These are phyloP conservation scores for Scolanthus callimorphus DNA, from an alignment of 92 coral and sea anemone species.

Conservation along the genomic window DNA sequence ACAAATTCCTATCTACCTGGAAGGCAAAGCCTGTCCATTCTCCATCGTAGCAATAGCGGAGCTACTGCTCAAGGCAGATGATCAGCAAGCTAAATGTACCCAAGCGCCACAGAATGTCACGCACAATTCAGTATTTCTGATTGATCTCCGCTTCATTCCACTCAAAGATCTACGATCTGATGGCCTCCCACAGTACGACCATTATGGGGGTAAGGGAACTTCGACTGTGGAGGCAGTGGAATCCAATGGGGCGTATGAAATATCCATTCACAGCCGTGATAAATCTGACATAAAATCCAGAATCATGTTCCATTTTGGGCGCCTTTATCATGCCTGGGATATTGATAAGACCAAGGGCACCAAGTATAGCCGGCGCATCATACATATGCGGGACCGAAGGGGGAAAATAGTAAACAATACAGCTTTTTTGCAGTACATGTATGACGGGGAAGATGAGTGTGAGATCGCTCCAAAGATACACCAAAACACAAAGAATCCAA, in stretches of 20 bases:
- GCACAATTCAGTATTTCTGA: constrained; percentile 14
- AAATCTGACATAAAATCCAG: neutral
- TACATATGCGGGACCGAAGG: constrained; percentile 17
- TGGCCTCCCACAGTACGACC: constrained; percentile 33
- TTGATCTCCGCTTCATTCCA: constrained; percentile 7
- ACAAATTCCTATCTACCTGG: neutral
- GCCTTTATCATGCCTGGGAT: constrained; percentile 33
- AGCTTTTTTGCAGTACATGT: constrained; percentile 11
- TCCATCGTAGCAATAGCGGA: neutral
- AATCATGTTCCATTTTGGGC: constrained; percentile 3
- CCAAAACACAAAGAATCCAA: neutral
- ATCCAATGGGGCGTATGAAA: no score
- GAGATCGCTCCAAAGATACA: constrained; percentile 10
- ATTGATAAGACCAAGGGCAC: neutral
- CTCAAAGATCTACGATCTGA: constrained; percentile 20
- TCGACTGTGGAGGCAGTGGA: constrained; percentile 4
- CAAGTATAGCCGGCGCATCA: constrained; percentile 27
- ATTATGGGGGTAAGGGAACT: constrained; percentile 17
- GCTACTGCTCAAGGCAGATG: neutral
- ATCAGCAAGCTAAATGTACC: neutral
- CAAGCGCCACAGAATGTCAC: neutral
- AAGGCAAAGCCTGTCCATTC: neutral
- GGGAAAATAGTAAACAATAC: constrained; percentile 19
- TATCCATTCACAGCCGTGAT: no score
- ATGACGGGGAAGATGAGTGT: constrained; percentile 4